Percentiles rank a stretch among this genome's conserved stretches.
Evolutionary conservation across 1,140 invertebrate species (phyloP).

Genomic region (Brachionus asplanchnoidis): DNA sequence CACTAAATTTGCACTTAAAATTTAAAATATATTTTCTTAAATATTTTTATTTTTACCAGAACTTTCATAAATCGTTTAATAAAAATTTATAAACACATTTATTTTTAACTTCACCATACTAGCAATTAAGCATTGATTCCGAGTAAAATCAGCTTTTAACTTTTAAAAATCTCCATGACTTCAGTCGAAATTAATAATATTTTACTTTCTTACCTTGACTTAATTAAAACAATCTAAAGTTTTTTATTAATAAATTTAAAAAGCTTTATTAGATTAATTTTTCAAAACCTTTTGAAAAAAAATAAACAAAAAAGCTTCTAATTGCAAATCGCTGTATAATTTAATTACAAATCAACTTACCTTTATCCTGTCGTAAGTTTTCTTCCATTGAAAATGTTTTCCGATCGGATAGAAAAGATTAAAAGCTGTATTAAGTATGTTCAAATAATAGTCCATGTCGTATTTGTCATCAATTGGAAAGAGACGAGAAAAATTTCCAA

Average conservation of each 20-base stretch:
- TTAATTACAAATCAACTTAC: not conserved
- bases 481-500: slow-evolving; percentile 52
- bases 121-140: not conserved
- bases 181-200: not conserved
- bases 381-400: slow-evolving; percentile 30
- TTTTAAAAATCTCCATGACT: not conserved
- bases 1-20: not conserved
- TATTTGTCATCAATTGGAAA: slow-evolving; percentile 54
- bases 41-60: not conserved
- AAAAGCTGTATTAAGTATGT: slow-evolving; percentile 22
- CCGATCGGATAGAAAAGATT: slow-evolving; percentile 39
- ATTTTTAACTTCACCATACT: not conserved
- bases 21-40: not conserved
- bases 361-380: slow-evolving; percentile 24
- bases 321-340: too few species aligned
- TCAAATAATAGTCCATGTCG: slow-evolving; percentile 36
- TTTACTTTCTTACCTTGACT: not conserved
- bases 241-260: not conserved
- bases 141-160: not conserved
- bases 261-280: too few species aligned
- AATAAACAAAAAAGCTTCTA: too few species aligned
- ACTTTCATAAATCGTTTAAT: not conserved
- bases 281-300: too few species aligned
- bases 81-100: not conserved
- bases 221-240: not conserved